Evolutionary conservation across 2,113 vertebrate species (phyloP).

Genomic region (Hiodon alosoides): DNA sequence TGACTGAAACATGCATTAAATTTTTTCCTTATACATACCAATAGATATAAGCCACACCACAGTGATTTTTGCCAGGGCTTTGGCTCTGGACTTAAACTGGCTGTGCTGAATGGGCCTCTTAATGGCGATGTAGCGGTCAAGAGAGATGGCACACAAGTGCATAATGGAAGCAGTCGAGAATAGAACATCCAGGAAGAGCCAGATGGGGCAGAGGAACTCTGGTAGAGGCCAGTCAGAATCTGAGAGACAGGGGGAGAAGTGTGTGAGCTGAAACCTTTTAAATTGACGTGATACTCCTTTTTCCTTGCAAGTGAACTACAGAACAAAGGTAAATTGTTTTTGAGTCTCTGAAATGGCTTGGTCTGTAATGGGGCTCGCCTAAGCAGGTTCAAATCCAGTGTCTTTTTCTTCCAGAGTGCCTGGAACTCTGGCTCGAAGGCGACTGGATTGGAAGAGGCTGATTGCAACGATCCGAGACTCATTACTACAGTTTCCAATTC

Average conservation of each 20-base stretch:
- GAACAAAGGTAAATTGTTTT: no score
- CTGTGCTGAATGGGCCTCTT: slow-evolving; percentile 97
- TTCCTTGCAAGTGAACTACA: no score
- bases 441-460: no score
- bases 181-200: slow-evolving; percentile 96
- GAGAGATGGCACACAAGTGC: slow-evolving; percentile 95
- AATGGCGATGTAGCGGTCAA: slow-evolving; percentile 95
- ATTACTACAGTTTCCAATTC: no score
- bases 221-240: slow-evolving; percentile 89
- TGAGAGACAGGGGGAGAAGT: slow-evolving; percentile 56
- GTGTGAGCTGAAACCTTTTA: background rate
- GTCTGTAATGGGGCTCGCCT: no score
- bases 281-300: no score
- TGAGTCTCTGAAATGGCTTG: no score
- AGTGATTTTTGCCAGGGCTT: slow-evolving; percentile 83
- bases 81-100: slow-evolving; percentile 89
- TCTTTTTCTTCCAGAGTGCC: no score
- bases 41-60: slow-evolving; percentile 96
- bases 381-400: no score
- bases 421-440: no score
- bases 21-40: slow-evolving; percentile 64
- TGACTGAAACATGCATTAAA: background rate
- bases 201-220: slow-evolving; percentile 81
- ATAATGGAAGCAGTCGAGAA: slow-evolving; percentile 98
- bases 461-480: no score